Percentiles rank a stretch among this genome's conserved stretches.
Conservation (phyloP, 1,140 invertebrate species). For the Penaeus vannamei region DNA sequence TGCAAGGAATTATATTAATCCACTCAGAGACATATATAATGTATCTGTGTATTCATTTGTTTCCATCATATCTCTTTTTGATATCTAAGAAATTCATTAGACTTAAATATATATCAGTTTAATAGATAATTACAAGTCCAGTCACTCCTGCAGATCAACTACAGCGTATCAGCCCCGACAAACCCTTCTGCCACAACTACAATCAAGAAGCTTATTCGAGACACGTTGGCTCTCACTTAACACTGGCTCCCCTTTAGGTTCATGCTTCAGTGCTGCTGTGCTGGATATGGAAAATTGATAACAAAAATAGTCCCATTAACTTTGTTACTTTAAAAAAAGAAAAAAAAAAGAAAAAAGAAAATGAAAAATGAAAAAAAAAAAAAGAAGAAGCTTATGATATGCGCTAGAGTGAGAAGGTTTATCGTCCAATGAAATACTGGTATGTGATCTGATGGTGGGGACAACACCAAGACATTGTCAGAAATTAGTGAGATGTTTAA, state of each 20-base stretch:
- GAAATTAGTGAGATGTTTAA: constrained; percentile 24
- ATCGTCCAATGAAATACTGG: constrained; percentile 18
- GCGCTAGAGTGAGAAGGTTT: constrained; percentile 3
- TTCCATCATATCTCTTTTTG: background rate
- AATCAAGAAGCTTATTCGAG: constrained; percentile 90
- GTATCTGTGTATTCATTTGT: too few relatives aligned
- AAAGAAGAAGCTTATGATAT: background rate
- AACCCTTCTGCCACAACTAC: constrained; percentile 83
- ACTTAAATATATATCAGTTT: background rate
- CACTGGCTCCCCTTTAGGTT: constrained; percentile 57
- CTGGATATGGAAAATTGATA: background rate
- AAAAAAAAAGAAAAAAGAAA: background rate
- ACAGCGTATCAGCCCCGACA: constrained; percentile 52
- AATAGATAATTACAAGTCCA: background rate
- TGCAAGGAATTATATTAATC: too few relatives aligned
- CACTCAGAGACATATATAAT: too few relatives aligned
- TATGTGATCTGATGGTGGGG: constrained; percentile 20
- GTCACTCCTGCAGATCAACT: constrained; percentile 57
- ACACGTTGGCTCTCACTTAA: constrained; percentile 79
- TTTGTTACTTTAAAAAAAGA: constrained; percentile 2
- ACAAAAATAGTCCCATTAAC: background rate
- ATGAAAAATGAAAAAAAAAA: constrained; percentile 1
- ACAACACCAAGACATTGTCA: constrained; percentile 16
- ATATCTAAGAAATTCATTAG: background rate
- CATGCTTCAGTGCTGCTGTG: constrained; percentile 18